These are phyloP conservation scores for Chiroxiphia lanceolata DNA, from an alignment of 2,797 vertebrate genomes.

Conservation along the genomic window DNA sequence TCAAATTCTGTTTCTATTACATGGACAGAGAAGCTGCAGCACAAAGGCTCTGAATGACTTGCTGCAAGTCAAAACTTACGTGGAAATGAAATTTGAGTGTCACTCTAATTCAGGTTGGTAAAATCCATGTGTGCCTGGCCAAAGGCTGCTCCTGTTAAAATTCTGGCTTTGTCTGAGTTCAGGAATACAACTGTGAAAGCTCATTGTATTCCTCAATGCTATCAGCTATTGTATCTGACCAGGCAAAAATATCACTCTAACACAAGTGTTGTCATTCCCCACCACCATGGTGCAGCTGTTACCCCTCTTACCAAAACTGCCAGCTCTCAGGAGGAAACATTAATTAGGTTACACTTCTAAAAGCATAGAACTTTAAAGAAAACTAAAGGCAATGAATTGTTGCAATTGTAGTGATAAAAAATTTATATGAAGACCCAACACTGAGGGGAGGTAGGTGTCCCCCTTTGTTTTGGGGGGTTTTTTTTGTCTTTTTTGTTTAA, in stretches of 20 bases:
- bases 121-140: fast-evolving
- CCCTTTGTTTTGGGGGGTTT: fast-evolving
- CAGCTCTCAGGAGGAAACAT: not conserved
- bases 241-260: not conserved
- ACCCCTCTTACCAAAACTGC: not conserved
- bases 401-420: not conserved
- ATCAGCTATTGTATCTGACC: not conserved
- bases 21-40: not conserved
- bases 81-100: not conserved
- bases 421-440: not conserved
- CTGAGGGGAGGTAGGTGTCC: not conserved
- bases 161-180: not conserved
- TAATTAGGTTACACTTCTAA: not conserved
- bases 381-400: not conserved
- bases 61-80: not conserved
- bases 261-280: not conserved
- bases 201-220: not conserved
- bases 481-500: not conserved
- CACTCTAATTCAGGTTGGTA: not conserved
- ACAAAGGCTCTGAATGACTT: not conserved
- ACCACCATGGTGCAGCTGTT: not conserved
- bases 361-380: not conserved
- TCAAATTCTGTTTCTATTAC: not conserved
- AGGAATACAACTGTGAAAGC: not conserved
- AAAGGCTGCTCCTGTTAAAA: not conserved